A percentile compares a stretch with the other conserved stretches of the same genome.
Conservation (phyloP, 2,797 vertebrate genomes). For the Malurus leucopterus region DNA sequence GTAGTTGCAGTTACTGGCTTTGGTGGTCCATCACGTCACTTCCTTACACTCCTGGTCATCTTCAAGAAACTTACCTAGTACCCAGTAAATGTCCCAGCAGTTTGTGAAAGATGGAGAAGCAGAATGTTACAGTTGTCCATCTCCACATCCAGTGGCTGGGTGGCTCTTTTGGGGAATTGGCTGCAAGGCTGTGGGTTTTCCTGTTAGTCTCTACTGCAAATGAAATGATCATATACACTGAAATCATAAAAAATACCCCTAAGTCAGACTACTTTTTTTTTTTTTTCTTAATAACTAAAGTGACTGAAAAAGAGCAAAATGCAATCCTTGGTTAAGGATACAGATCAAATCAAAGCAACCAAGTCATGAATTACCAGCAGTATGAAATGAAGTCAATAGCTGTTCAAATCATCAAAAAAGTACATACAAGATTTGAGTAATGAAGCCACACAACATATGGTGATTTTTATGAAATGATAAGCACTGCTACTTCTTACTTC, state of each 20-base stretch:
- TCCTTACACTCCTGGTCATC: background rate
- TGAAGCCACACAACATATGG: background rate
- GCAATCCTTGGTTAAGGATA: background rate
- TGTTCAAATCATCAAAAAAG: constrained; percentile 10
- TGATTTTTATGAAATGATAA: constrained; percentile 4
- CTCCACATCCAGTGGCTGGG: background rate
- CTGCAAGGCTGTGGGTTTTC: background rate
- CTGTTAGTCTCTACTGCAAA: background rate
- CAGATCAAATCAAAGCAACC: background rate
- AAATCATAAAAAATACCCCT: background rate
- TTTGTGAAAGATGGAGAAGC: background rate
- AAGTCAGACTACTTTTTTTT: background rate
- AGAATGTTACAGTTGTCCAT: accelerated
- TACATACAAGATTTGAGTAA: background rate
- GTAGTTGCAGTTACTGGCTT: background rate
- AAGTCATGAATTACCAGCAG: background rate
- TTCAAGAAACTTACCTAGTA: background rate
- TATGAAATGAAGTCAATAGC: background rate
- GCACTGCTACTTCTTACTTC: background rate
- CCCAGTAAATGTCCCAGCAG: background rate
- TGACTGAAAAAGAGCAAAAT: background rate
- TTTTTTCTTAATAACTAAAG: background rate
- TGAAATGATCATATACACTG: background rate
- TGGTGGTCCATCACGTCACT: background rate
- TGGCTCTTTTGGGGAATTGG: background rate